phyloP scores from a whole-genome alignment of 2,797 vertebrate species.

The Sebastolobus alascanus region DNA sequence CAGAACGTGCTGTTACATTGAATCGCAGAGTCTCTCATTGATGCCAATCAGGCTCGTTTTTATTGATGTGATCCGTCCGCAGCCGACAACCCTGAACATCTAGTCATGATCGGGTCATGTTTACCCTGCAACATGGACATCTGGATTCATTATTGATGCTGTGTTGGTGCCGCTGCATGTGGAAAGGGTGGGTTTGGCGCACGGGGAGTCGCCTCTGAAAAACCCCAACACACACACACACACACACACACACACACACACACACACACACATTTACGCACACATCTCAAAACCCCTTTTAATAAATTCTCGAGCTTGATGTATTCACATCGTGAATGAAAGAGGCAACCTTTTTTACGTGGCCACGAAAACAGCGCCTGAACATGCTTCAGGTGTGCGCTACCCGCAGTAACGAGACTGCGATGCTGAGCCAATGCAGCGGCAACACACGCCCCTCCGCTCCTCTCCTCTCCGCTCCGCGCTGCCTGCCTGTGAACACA shows the following conservation, averaged over 20 bases:
- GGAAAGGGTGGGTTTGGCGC: slow-evolving; percentile 75
- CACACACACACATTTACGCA: background rate
- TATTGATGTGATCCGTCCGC: slow-evolving; percentile 8
- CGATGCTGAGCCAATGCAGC: slow-evolving; percentile 83
- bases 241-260: slow-evolving; percentile 8
- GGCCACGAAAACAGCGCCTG: slow-evolving; percentile 9
- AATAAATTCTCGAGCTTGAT: slow-evolving; percentile 19
- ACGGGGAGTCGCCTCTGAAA: slow-evolving; percentile 72
- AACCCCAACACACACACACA: slow-evolving; percentile 30
- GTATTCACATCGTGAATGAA: slow-evolving; percentile 1
- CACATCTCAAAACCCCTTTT: background rate
- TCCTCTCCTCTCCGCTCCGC: slow-evolving; percentile 34
- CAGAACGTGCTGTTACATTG: slow-evolving; percentile 58
- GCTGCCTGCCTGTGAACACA: slow-evolving; percentile 37
- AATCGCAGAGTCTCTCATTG: slow-evolving; percentile 43
- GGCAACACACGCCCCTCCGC: slow-evolving; percentile 83
- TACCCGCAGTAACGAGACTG: slow-evolving; percentile 77
- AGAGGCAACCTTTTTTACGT: background rate
- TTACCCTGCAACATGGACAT: slow-evolving; percentile 61
- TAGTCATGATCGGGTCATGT: slow-evolving; percentile 38
- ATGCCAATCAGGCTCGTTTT: slow-evolving; percentile 44
- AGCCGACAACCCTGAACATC: slow-evolving; percentile 16
- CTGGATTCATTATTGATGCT: slow-evolving; percentile 78
- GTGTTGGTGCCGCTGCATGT: slow-evolving; percentile 75
- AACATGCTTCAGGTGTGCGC: slow-evolving; percentile 80